Base-by-base conservation (phyloP, 1,140 invertebrate species). In the Drosophila nigromelanica region DNA sequence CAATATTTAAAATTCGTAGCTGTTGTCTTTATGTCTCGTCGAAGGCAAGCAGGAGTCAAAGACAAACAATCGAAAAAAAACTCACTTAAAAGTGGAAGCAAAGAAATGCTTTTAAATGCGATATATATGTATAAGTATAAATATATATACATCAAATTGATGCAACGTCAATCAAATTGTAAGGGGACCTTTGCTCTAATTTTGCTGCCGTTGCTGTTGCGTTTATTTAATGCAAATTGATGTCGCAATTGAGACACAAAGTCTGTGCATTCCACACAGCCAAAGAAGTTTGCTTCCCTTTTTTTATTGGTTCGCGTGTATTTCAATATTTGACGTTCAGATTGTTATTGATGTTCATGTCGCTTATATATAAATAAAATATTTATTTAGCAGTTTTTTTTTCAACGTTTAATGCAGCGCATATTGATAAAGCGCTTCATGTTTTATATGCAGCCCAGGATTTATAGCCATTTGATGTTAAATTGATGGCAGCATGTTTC, bases 341-440 rank as follows among this genome's bases (percentile, higher is more conserved):
- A 15, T 51, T 68, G 47, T 42, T 39, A 30, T 42, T 47, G 42
- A 62, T 69, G 39, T 70, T 64, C 70, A 56, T 60, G 39, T 54
- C 59, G 77, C 59, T 80, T 70, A 72, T 87, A 47, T 78, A 68
- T 76, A 86, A 35, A 35, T 78, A 81, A 87, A 81, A 86, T 87
- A 86, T 86, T 87, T 87, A 86, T 87, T 72, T 64, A 62, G 56
- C 68, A 68, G 73, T 51, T 76, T 81, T 80, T 78, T 73, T 67
- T 70, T 69, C 63, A 62, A 76, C 4, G 27, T 6, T 27, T 27
- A 27, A 27, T 27, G 27, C 27, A 27, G 27, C 27, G 27, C 27
- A 27, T 27, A 27, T 27, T 27, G 27, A 27, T 27, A 27, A 27
- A 27, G 27, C 27, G 27, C 27, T 27, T 43, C 40, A 33, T 69